Conservation (phyloP, 2,797 vertebrate species). For the Hirundo rustica region DNA sequence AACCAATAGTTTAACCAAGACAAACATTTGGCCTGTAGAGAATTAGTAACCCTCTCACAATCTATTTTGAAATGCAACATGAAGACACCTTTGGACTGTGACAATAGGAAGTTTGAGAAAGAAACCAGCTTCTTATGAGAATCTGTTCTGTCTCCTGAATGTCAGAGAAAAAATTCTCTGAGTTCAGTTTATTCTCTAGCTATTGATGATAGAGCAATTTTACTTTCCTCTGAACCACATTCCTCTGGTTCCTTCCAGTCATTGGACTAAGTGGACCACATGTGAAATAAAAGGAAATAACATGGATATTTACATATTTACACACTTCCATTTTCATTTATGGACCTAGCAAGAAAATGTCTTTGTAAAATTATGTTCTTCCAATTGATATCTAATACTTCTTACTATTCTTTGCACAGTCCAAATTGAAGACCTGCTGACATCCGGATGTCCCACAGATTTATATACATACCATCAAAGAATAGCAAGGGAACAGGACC, state of each 20-base stretch:
- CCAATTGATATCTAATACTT: background rate
- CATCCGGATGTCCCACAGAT: background rate
- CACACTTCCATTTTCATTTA: background rate
- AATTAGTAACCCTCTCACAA: background rate
- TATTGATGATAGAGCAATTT: background rate
- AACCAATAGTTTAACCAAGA: background rate
- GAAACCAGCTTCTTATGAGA: background rate
- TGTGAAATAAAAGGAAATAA: background rate
- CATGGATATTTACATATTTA: background rate
- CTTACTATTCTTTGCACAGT: background rate
- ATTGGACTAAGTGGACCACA: background rate
- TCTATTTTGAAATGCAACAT: background rate
- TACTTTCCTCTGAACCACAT: background rate
- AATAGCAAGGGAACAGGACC: background rate
- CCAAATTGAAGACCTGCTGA: background rate
- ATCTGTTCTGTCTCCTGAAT: background rate
- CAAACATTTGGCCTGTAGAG: background rate
- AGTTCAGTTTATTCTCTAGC: background rate
- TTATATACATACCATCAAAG: background rate
- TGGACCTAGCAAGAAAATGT: background rate
- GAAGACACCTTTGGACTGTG: background rate
- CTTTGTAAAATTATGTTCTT: background rate
- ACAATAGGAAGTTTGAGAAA: background rate
- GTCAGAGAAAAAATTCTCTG: background rate
- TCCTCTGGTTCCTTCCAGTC: background rate